These are phyloP conservation scores for Candoia aspera DNA, from an alignment of 2,113 vertebrate species.

Conservation along the genomic window DNA sequence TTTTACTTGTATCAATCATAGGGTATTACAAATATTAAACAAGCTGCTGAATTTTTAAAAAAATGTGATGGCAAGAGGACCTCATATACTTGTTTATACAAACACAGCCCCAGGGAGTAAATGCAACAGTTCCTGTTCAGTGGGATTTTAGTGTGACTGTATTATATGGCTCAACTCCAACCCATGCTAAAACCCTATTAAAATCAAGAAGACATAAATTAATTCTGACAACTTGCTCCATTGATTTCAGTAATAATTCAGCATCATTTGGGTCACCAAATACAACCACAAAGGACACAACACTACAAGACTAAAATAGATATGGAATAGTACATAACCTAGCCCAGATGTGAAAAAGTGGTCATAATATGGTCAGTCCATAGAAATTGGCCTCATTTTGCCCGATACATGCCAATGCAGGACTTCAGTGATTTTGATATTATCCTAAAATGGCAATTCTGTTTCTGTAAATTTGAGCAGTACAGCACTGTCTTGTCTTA, in stretches of 20 bases:
- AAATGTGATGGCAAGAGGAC: neutral
- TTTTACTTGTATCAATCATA: neutral
- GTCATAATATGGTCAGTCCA: neutral
- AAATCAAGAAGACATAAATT: neutral
- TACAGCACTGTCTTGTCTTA: neutral
- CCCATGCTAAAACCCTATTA: neutral
- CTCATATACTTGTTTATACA: neutral
- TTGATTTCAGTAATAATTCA: neutral
- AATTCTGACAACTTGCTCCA: neutral
- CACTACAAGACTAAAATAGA: neutral
- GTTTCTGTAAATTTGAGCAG: neutral
- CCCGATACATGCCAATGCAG: neutral
- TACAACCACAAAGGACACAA: neutral
- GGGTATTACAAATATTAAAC: neutral
- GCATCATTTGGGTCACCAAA: neutral
- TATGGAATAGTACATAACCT: neutral
- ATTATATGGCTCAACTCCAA: neutral
- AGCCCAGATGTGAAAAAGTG: neutral
- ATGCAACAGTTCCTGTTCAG: too few relatives aligned
- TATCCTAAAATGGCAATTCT: neutral
- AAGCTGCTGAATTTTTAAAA: neutral
- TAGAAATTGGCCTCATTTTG: neutral
- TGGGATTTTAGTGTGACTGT: neutral
- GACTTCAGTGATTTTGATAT: neutral
- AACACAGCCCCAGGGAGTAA: neutral